Evolutionary conservation across 2,888 invertebrate species (phyloP), one percentile per base, ranked within the genome.

Genomic region (Himalopsyche kuldschensis): DNA sequence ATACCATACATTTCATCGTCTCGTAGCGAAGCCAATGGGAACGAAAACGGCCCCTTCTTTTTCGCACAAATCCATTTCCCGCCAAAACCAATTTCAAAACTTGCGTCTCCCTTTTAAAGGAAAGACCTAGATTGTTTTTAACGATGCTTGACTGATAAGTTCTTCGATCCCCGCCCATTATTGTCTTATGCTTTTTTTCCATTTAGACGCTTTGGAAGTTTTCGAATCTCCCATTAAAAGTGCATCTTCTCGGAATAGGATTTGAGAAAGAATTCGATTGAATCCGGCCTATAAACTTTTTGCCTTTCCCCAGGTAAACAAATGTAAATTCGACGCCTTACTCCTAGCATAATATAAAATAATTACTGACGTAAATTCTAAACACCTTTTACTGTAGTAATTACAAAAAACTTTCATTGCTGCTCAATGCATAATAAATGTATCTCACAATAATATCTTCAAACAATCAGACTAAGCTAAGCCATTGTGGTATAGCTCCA

Each of bases 101-200:
- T 84, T 84, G 32, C 20, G 84, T 82, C 76, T 75, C 79, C 76
- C 78, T 81, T 69, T 81, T 17, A 48, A 47, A 35, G 35, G 75
- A 78, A 75, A 46, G 81, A 78, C 46, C 76, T 30, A 78, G 76
- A 83, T 83, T 83, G 83, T 83, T 83, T 83, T 77, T 80, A 80
- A 83, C 80, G 83, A 83, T 77, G 80, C 75, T 47, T 80, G 80
- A 80, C 80, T 80, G 83, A 80, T 80, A 83, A 80, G 41, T 83
- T 80, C 41, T 79, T 82, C 78, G 31, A 75, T 82, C 80, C 83
- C 55, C 11, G n/a, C 30, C 79, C 80, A 77, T 80, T 83, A 75
- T 83, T 69, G 47, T 77, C 75, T 48, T 48, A 55, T 80, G 79
- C 24, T 75, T 81, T 47, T 81, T 81, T 81, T 55, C 77, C 35